Conservation (phyloP, 2,888 invertebrate species). For the Chesias legatella region DNA sequence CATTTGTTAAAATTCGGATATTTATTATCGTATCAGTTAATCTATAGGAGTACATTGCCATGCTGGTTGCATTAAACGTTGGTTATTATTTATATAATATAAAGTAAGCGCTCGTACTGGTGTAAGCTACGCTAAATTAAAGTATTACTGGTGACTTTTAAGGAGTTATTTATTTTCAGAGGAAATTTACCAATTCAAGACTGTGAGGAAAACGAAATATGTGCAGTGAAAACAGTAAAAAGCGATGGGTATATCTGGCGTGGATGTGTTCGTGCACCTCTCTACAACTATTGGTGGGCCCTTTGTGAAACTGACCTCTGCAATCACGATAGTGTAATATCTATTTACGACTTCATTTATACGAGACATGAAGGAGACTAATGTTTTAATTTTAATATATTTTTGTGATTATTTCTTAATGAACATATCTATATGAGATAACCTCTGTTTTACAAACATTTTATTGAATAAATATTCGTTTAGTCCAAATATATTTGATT, state of each 20-base stretch:
- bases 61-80: too few species aligned
- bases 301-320: constrained; percentile 56
- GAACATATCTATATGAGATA: too few species aligned
- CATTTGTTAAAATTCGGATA: too few species aligned
- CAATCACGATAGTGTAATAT: constrained; percentile 47
- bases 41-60: too few species aligned
- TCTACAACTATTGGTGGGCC: constrained; percentile 61
- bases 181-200: constrained; percentile 42
- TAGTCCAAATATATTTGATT: neutral
- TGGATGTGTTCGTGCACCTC: constrained; percentile 53
- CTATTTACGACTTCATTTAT: constrained; percentile 43
- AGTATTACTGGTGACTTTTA: neutral
- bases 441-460: constrained; percentile 1
- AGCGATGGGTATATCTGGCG: constrained; percentile 60
- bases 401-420: constrained; percentile 13
- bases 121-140: too few species aligned
- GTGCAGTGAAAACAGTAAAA: constrained; percentile 51
- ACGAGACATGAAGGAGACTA: neutral
- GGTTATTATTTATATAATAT: too few species aligned
- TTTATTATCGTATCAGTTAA: too few species aligned
- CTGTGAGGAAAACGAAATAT: constrained; percentile 55
- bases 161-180: constrained; percentile 36
- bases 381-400: too few species aligned
- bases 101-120: too few species aligned
- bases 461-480: constrained; percentile 15